Conservation (phyloP, 2,888 invertebrate species). For the Phlogophora meticulosa region DNA sequence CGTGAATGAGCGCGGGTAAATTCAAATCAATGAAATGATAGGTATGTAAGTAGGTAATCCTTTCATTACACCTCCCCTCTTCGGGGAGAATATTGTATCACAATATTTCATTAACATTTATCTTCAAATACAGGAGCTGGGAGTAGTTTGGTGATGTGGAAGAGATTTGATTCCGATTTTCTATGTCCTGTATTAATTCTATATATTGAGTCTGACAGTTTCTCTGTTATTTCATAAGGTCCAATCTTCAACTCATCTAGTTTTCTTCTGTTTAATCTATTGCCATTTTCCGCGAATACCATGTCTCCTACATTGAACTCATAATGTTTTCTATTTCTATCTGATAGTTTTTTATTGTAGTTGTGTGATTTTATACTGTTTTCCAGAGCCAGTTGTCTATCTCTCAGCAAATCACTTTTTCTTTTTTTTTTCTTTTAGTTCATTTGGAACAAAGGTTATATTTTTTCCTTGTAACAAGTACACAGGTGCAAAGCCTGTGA, state of each 20-base stretch:
- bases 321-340: slow-evolving; percentile 51
- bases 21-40: no score
- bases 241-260: slow-evolving; percentile 66
- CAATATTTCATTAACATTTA: no score
- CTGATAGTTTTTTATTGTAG: slow-evolving; percentile 57
- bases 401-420: slow-evolving; percentile 43
- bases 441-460: slow-evolving; percentile 60
- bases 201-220: slow-evolving; percentile 56
- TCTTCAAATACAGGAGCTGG: no score
- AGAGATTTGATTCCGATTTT: slow-evolving; percentile 65
- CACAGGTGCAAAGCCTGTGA: slow-evolving; percentile 67
- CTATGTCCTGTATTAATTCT: slow-evolving; percentile 54
- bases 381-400: slow-evolving; percentile 62
- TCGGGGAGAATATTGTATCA: no score
- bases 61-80: no score
- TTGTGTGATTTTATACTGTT: slow-evolving; percentile 65
- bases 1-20: no score
- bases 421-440: slow-evolving; percentile 50
- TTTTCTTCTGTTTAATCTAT: slow-evolving; percentile 66
- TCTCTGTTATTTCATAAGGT: no score
- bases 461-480: slow-evolving; percentile 66
- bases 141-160: no score
- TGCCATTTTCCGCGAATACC: slow-evolving; percentile 68
- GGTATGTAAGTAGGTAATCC: no score
- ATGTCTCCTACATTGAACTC: slow-evolving; percentile 60